These are phyloP conservation scores for Ctenicera cuprea DNA, from an alignment of 2,888 invertebrate species.

Conservation along the genomic window DNA sequence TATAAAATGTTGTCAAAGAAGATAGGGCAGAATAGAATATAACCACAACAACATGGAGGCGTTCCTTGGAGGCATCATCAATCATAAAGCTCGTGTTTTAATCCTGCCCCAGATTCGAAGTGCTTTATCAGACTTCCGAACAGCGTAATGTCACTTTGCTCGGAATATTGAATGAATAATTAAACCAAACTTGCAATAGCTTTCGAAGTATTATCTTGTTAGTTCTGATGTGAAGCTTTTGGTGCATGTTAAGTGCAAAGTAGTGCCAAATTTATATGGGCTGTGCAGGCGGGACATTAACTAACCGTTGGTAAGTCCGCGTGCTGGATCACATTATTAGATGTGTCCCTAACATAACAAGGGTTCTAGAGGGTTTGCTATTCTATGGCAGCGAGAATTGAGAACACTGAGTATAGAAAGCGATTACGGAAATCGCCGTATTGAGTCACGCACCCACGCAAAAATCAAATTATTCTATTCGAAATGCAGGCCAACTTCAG, in stretches of 20 bases:
- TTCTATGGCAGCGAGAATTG: background rate
- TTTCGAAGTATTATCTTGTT: constrained; percentile 43
- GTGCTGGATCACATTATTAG: constrained; percentile 28
- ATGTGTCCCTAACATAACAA: constrained; percentile 7
- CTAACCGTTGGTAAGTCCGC: constrained; percentile 24
- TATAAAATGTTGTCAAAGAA: constrained; percentile 43
- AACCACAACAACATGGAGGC: constrained; percentile 36
- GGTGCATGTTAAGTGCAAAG: constrained; percentile 44
- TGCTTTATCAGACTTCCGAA: constrained; percentile 46
- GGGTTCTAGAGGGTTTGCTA: background rate
- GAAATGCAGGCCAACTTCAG: background rate
- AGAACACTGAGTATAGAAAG: background rate
- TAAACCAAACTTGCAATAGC: constrained; percentile 45
- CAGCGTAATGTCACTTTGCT: constrained; percentile 43
- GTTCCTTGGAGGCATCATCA: constrained; percentile 42
- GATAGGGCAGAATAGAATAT: constrained; percentile 31
- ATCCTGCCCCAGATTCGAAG: constrained; percentile 46
- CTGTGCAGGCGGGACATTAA: constrained; percentile 36
- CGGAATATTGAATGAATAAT: constrained; percentile 48
- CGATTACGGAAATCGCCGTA: constrained; percentile 3
- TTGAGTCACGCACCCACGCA: constrained; percentile 28
- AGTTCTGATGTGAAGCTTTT: constrained; percentile 33
- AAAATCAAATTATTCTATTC: constrained; percentile 23
- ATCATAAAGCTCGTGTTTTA: constrained; percentile 46
- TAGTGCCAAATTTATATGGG: constrained; percentile 37